These are phyloP conservation scores for Tetragonula clypearis DNA, from an alignment of 1,140 invertebrate genomes.

Conservation along the genomic window DNA sequence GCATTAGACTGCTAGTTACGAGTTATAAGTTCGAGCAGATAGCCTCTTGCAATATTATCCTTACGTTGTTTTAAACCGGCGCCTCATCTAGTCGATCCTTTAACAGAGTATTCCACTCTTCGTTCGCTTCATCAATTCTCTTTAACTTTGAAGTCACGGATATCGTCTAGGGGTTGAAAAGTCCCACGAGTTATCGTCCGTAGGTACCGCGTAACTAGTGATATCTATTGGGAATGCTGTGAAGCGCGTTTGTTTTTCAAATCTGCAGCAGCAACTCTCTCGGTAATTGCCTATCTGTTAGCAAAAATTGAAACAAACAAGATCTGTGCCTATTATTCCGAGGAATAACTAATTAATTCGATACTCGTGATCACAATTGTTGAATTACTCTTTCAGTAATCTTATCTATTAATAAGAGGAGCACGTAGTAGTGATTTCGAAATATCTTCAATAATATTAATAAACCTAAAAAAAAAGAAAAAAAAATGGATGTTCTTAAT, in stretches of 20 bases:
- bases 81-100: neutral
- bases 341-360: neutral
- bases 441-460: neutral
- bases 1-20: neutral
- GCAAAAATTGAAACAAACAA: neutral
- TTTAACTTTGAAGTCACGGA: neutral
- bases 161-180: neutral
- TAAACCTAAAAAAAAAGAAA: no score
- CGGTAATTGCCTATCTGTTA: neutral
- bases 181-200: neutral
- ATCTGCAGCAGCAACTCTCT: neutral
- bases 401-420: neutral
- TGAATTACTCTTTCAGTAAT: neutral
- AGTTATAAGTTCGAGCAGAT: neutral
- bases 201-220: neutral
- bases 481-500: no score
- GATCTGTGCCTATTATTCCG: no score
- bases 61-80: neutral
- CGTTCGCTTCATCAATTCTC: neutral
- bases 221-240: neutral
- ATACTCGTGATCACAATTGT: neutral
- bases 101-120: constrained; percentile 30
- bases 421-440: neutral
- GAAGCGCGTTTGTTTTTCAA: neutral
- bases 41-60: neutral